These are phyloP conservation scores for Polymixis flavicincta DNA, from an alignment of 2,888 invertebrate species.

Conservation along the genomic window DNA sequence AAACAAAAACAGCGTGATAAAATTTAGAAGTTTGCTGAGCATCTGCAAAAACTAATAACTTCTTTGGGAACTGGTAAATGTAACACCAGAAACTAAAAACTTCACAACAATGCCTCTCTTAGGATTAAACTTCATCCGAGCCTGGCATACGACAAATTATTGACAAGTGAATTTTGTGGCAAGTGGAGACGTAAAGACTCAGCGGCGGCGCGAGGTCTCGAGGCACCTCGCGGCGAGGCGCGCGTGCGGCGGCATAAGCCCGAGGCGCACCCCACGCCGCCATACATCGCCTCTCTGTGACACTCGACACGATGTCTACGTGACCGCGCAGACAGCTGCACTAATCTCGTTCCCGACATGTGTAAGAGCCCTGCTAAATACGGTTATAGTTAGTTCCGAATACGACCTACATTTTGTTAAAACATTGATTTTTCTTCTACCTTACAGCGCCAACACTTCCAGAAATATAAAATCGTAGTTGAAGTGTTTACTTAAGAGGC, in stretches of 20 bases:
- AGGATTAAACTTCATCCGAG: conserved; percentile 43
- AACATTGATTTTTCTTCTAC: conserved; percentile 23
- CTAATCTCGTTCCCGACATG: conserved; percentile 80
- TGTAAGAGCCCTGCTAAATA: conserved; percentile 71
- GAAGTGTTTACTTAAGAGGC: conserved; percentile 21
- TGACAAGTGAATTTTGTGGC: conserved; percentile 67
- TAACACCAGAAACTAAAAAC: conserved; percentile 35
- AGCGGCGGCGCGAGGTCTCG: conserved; percentile 35
- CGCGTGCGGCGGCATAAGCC: conserved; percentile 83
- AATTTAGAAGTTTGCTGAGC: conserved; percentile 24
- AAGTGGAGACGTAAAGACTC: conserved; percentile 41
- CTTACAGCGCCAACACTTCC: not conserved
- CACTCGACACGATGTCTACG: conserved; percentile 85
- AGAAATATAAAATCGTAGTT: conserved; percentile 16
- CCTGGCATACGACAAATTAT: conserved; percentile 66
- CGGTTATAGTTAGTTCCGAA: conserved; percentile 64
- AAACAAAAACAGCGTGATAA: not conserved
- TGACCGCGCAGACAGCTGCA: conserved; percentile 87
- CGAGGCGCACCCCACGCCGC: conserved; percentile 55
- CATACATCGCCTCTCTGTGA: conserved; percentile 71
- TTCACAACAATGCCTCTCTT: conserved; percentile 48
- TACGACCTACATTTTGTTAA: conserved; percentile 56
- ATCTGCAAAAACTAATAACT: not conserved
- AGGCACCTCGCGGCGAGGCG: conserved; percentile 41
- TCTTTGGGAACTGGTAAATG: conserved; percentile 32